Evolutionary conservation across 2,113 vertebrate genomes (phyloP).

Genomic region (Eclectus roratus): DNA sequence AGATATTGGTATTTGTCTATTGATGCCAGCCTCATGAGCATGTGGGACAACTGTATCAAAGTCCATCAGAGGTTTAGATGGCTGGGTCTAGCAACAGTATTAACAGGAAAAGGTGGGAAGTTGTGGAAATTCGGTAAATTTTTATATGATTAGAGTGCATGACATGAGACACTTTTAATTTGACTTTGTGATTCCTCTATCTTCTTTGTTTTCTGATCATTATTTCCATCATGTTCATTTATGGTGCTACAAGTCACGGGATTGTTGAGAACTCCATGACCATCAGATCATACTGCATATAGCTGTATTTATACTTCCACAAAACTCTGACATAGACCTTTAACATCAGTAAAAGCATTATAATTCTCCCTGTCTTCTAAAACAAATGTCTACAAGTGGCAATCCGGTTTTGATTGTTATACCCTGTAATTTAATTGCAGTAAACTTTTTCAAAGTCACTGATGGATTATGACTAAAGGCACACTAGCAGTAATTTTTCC

Average conservation of each 20-base stretch:
- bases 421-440: not conserved
- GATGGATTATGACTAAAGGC: not conserved
- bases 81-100: not conserved
- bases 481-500: not conserved
- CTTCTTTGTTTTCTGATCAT: not conserved
- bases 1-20: not conserved
- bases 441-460: not conserved
- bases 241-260: not conserved
- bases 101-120: not conserved
- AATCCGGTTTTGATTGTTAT: not conserved
- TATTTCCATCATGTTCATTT: not conserved
- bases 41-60: rapidly evolving
- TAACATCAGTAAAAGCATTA: not conserved
- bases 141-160: not conserved
- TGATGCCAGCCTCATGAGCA: not conserved
- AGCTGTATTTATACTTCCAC: not conserved
- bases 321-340: not conserved
- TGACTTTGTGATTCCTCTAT: not conserved
- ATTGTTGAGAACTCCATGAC: not conserved
- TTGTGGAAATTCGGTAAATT: not conserved
- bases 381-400: not conserved
- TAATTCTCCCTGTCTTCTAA: not conserved
- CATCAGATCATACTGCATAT: not conserved
- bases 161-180: not conserved
- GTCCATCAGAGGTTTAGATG: not conserved